These are phyloP conservation scores for Choloepus hoffmanni DNA, from an alignment of 2,113 vertebrate species.

Conservation along the genomic window DNA sequence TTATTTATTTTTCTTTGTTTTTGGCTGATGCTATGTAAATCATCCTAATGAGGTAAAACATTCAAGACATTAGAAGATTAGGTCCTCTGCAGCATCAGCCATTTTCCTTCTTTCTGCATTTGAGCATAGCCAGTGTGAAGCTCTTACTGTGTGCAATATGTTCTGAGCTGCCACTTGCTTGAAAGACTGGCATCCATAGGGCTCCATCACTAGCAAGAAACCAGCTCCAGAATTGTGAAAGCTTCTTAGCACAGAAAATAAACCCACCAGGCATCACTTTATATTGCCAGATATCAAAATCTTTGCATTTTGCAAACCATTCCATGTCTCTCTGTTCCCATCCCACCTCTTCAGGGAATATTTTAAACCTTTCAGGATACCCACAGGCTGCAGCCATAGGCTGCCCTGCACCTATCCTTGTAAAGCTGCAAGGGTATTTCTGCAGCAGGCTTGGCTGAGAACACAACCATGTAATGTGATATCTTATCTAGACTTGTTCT, in stretches of 20 bases:
- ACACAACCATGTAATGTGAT: too few species aligned
- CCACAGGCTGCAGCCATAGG: background rate
- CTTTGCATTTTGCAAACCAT: constrained; percentile 43
- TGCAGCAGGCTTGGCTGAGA: background rate
- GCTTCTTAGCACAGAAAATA: background rate
- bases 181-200: background rate
- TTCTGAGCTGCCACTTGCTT: constrained; percentile 38
- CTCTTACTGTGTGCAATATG: constrained; percentile 53
- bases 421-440: background rate
- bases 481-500: too few species aligned
- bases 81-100: constrained; percentile 55
- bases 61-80: background rate
- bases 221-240: background rate
- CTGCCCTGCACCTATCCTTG: background rate
- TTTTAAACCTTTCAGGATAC: background rate
- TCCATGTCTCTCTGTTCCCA: background rate
- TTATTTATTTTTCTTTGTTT: background rate
- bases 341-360: background rate
- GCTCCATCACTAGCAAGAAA: background rate
- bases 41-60: constrained; percentile 71
- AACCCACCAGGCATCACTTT: background rate
- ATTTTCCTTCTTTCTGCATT: background rate
- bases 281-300: background rate
- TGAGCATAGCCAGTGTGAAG: background rate
- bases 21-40: constrained; percentile 68